phyloP scores from a whole-genome alignment of 2,113 vertebrate genomes.

The Pelvicachromis taeniatus region DNA sequence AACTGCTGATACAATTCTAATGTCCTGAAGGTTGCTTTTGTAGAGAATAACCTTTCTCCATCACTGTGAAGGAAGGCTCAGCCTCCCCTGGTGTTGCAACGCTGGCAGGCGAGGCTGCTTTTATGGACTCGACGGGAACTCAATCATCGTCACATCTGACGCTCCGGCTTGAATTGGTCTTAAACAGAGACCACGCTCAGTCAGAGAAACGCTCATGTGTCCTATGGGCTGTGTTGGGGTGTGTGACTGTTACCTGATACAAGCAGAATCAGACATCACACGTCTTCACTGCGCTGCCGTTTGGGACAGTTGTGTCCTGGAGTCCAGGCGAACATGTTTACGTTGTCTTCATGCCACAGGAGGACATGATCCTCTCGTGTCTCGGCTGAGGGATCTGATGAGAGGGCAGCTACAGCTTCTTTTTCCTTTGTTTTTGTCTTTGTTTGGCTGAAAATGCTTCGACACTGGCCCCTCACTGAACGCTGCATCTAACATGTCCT shows the following conservation, averaged over 20 bases:
- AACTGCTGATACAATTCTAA: constrained; percentile 24
- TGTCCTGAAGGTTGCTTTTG: constrained; percentile 45
- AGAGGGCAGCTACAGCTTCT: not conserved
- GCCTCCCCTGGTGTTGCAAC: constrained; percentile 53
- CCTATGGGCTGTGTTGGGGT: not conserved
- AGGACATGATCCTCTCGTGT: not conserved
- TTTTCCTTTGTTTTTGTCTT: not conserved
- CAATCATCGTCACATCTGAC: not conserved
- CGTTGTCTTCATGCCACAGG: not conserved
- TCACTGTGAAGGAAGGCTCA: constrained; percentile 59
- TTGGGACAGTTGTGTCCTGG: not conserved
- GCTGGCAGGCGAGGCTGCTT: not conserved
- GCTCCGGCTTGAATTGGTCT: not conserved
- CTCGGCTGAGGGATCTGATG: not conserved
- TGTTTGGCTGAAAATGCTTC: not conserved
- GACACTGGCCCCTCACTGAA: not conserved
- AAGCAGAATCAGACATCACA: not conserved
- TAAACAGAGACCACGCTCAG: not conserved
- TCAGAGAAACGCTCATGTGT: not conserved
- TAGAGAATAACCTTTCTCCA: constrained; percentile 28
- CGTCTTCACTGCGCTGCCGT: not conserved
- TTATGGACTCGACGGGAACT: not conserved
- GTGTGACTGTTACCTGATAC: not conserved
- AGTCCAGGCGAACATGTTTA: not conserved
- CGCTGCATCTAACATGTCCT: not conserved